Evolutionary conservation across 2,113 vertebrate species (phyloP), one percentile per base, ranked within the genome.

Genomic region (Coptodon bakossiorum): DNA sequence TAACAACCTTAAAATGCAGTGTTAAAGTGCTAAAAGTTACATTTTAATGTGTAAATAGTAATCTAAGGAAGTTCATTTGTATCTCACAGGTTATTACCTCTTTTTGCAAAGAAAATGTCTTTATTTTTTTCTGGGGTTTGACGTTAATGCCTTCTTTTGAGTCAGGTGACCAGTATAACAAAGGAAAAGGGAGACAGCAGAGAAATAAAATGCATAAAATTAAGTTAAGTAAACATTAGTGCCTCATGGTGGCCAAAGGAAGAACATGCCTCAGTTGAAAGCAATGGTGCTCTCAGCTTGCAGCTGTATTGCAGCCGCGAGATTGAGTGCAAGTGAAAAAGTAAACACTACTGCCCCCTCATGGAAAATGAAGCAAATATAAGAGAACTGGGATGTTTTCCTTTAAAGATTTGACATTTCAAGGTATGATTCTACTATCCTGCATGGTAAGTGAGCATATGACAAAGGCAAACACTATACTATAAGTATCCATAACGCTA

Each of bases 261-360:
- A 29, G 27, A 29, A 24, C 31, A 86, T 7, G 59, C 17, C 40
- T 56, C 16, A 66, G 57, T 7, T 54, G 12, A 34, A 34, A 22
- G 6, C 12, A 29, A 4, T 43, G 34, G 63, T 31, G 50, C 76
- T 66, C 6, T 40, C 8, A 43, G 2, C 6, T 57, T 68, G n/a
- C 78, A 87, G 68, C 76, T 63, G 52, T 54, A 19, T 31, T 83
- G 63, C 73, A 89, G 76, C 79, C 27, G 63, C 19, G 3, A 56
- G 52, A 7, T 13, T 54, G 16, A 53, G 12, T 6, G 22, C 6
- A 34, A 79, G 3, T 56, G 71, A 71, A n/a, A 22, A 83, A 36
- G 45, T 3, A 76, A 36, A 86, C 63, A 79, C 53, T n/a, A 82
- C 81, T 81, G 83, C 57, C 90, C 80, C 71, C 92, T 73, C 3